Evolutionary conservation across 1,140 invertebrate genomes (phyloP).

Genomic region (Saccostrea glomerata): DNA sequence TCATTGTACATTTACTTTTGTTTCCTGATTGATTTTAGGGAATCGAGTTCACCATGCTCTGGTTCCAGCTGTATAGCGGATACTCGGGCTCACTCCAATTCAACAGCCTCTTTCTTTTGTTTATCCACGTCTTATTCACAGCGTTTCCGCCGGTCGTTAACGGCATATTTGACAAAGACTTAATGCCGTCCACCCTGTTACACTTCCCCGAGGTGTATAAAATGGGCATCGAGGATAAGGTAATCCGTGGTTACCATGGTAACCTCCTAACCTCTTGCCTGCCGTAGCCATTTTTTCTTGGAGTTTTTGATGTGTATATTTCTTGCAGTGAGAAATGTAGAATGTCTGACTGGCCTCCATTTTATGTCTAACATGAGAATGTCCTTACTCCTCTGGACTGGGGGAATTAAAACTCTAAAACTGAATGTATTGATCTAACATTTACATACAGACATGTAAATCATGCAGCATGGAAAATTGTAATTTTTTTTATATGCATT

Average conservation of each 20-base stretch:
- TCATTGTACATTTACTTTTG: slow-evolving; percentile 40
- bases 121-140: slow-evolving; percentile 77
- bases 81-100: slow-evolving; percentile 76
- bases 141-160: slow-evolving; percentile 76
- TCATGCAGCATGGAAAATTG: too few relatives aligned
- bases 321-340: not conserved
- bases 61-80: slow-evolving; percentile 76
- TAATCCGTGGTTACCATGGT: slow-evolving; percentile 50
- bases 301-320: not conserved
- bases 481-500: too few relatives aligned
- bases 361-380: not conserved
- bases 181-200: slow-evolving; percentile 87
- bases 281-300: not conserved
- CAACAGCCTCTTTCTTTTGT: slow-evolving; percentile 73
- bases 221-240: slow-evolving; percentile 83
- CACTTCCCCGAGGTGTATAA: slow-evolving; percentile 90
- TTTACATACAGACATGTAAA: too few relatives aligned
- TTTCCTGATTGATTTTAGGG: slow-evolving; percentile 68
- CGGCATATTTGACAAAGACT: slow-evolving; percentile 94
- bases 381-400: not conserved
- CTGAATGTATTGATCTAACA: too few relatives aligned
- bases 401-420: too few relatives aligned
- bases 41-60: slow-evolving; percentile 73
- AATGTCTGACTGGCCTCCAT: not conserved
- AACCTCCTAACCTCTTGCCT: not conserved